Evolutionary conservation across 2,113 vertebrate genomes (phyloP).

Genomic region (Empidonax traillii): DNA sequence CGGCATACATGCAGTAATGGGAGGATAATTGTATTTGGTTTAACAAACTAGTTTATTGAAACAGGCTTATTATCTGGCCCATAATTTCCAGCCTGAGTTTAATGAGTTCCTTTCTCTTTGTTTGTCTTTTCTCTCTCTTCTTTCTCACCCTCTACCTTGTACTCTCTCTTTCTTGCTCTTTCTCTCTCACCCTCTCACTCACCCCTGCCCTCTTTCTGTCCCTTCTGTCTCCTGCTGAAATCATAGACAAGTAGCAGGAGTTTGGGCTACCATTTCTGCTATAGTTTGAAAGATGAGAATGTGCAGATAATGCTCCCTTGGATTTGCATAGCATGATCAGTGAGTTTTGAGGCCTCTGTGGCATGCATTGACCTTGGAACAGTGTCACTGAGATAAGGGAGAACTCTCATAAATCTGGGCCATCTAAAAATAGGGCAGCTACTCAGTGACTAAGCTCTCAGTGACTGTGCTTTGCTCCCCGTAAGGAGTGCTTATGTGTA

Average conservation of each 20-base stretch:
- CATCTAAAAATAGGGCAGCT: neutral
- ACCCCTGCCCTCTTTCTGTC: neutral
- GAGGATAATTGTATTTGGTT: neutral
- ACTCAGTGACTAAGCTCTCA: neutral
- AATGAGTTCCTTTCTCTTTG: neutral
- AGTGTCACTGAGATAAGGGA: neutral
- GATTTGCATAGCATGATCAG: neutral
- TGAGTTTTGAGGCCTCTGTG: neutral
- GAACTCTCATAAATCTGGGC: neutral
- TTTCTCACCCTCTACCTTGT: neutral
- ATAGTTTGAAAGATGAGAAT: neutral
- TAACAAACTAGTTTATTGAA: constrained; percentile 28
- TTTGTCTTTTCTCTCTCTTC: neutral
- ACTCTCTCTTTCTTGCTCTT: neutral
- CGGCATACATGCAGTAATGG: neutral
- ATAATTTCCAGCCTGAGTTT: neutral
- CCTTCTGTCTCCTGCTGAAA: neutral
- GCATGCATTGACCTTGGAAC: neutral
- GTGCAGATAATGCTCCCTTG: neutral
- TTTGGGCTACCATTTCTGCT: neutral
- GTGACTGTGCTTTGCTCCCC: neutral
- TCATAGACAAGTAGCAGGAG: neutral
- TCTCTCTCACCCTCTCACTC: neutral
- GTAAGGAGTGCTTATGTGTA: neutral
- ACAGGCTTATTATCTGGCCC: neutral